Base-by-base conservation (phyloP, 2,797 vertebrate species). In the Vultur gryphus region DNA sequence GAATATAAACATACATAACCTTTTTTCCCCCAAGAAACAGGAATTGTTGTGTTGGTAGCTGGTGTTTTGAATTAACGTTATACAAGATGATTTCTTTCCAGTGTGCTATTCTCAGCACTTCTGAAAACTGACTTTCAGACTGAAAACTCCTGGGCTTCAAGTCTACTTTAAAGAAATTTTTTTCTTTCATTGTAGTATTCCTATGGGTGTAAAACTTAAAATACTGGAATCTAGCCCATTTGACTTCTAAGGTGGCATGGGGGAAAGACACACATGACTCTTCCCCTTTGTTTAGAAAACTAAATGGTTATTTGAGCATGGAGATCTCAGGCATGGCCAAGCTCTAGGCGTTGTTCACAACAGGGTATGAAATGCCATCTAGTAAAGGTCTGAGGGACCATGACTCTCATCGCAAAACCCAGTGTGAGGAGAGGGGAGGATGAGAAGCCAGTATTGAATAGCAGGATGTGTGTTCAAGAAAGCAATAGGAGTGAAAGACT, bases 261-360 rank as follows among this genome's bases (percentile, higher is more conserved):
- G 6, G 6, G 4, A 64, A 86, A 69, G 11, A 44, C 7, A 39
- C 2, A 2, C 5, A 9, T 21, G 19, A 39, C 1, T 2, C 8
- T 35, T 84, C 43, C 28, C 2, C 0, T 67, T 67, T 51, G 10
- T 44, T 87, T 57, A 26, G 46, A 65, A 81, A 75, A 49, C 11
- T 2, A 48, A 70, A n/a, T 17, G 10, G 9, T 29, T 62, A 28
- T 65, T 81, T 73, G 19, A 70, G 11, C 6, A 8, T 10, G 10
- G 43, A 37, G 65, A 8, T 66, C 25, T 75, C 7, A 1, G n/a
- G 28, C 4, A 17, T 23, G 21, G 21, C 43, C 19, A 58, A 44
- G 17, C 31, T 79, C 3, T 65, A 55, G 21, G 5, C 25, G 5
- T 9, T 67, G 13, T 21, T 94, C 14, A 43, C 21, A n/a, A 58